Conservation (phyloP, 2,888 invertebrate genomes). For the Cephus rjabovi region DNA sequence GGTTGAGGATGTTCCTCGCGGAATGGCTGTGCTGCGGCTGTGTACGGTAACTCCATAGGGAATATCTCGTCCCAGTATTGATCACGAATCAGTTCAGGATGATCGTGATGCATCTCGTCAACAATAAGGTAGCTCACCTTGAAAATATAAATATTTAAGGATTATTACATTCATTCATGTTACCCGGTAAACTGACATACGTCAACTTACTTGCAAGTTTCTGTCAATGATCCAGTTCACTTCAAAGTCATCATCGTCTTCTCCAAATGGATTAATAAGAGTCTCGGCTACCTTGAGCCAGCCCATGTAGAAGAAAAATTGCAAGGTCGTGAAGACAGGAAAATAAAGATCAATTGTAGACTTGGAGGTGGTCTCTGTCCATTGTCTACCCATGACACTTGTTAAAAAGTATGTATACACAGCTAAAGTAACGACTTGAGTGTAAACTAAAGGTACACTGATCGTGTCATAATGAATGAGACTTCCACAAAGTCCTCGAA, state of each 20-base stretch:
- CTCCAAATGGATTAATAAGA: slow-evolving; percentile 66
- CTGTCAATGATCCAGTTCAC: slow-evolving; percentile 68
- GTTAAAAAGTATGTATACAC: slow-evolving; percentile 90
- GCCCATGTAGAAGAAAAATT: slow-evolving; percentile 70
- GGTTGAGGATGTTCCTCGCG: slow-evolving; percentile 88
- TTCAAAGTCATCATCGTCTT: slow-evolving; percentile 61
- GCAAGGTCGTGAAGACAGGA: slow-evolving; percentile 29
- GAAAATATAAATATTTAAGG: slow-evolving; percentile 32
- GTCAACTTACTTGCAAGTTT: slow-evolving; percentile 63
- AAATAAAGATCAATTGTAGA: slow-evolving; percentile 20
- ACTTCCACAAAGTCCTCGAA: slow-evolving; percentile 82
- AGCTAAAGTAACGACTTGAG: slow-evolving; percentile 89
- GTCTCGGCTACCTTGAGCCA: slow-evolving; percentile 70
- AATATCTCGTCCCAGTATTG: slow-evolving; percentile 70
- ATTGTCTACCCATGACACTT: slow-evolving; percentile 86
- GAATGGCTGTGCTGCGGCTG: slow-evolving; percentile 81
- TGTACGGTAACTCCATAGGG: slow-evolving; percentile 84
- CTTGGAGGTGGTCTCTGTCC: slow-evolving; percentile 70
- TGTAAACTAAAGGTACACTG: slow-evolving; percentile 84
- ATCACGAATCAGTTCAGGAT: slow-evolving; percentile 66
- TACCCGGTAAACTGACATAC: background rate
- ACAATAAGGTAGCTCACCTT: slow-evolving; percentile 66
- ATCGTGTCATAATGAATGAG: slow-evolving; percentile 84
- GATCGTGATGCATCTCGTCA: slow-evolving; percentile 68
- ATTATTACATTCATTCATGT: background rate